Base-by-base conservation (phyloP, 2,113 vertebrate genomes). In the Peromyscus polionotus region DNA sequence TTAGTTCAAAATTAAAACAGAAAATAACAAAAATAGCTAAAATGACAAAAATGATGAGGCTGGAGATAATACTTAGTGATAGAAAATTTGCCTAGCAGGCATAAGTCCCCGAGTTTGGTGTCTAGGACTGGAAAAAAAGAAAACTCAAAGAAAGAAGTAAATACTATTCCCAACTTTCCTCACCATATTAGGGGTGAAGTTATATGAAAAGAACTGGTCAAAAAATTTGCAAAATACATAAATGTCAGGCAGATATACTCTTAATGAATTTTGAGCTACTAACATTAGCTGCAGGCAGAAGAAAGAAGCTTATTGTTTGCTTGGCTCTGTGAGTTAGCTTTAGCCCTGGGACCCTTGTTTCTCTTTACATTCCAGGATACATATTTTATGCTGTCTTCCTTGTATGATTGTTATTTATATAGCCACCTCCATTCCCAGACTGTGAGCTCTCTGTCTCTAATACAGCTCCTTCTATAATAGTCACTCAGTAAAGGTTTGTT, bases 371-470 rank as follows among this genome's bases (percentile, higher is more conserved):
- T 76, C n/a, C 45, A 73, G 54, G 90, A 96, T 54, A 75, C 68
- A 93, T 85, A 81, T 14, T 67, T 28, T 83, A 91, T 76, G 68
- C 33, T 88, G 4, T 76, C 59, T 88, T 79, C 83, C 57, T 33
- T 59, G 57, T 65, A 81, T 81, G 48, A 51, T 83, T 88, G 31
- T 91, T 94, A 94, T 91, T 96, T 93, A 87, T 91, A 26, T 91
- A 81, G 57, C 59, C 65, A 91, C 67, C 75, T 68, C 31, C 14
- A 54, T 33, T 68, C 57, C 33, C 31, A 94, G 45, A 94, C 68
- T 94, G 17, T 96, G 88, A 94, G 59, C 54, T 86, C 54, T 76
- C 88, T 86, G 63, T 96, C 54, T 96, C 63, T 65, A 88, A 6
- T 59, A 88, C 31, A 87, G 67, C 19, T 61, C 33, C 65, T 61